Evolutionary conservation across 2,888 invertebrate genomes (phyloP), one percentile per base, ranked within the genome.

Genomic region (Pegoplata infirma): DNA sequence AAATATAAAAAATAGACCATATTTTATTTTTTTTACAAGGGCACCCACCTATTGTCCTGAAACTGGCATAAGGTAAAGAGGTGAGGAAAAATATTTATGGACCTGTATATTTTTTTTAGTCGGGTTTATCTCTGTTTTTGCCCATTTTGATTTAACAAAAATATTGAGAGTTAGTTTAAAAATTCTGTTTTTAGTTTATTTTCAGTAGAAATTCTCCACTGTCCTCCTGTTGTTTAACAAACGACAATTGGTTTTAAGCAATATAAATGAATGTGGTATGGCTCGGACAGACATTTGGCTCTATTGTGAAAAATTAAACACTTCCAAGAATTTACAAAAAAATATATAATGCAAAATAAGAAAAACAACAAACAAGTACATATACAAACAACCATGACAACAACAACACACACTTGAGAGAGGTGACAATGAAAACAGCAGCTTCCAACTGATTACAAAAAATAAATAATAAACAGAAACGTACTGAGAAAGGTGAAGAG

Each of bases 281-380:
- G 46, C 17, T 47, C 40, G 28, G 68, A 53, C 46, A 53, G 53
- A 63, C 68, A 21, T 32, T 51, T 21, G 40, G 61, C 17, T 69
- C 68, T 75, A 75, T 79, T 79, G 79, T 67, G 56, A 56, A 75
- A 75, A 63, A 67, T 75, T 71, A 75, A 79, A 75, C 75, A 63
- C 75, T 79, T 79, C 79, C 79, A 75, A 55, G 79, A 79, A 79
- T 75, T 46, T 53, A 64, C 49, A 28, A 44, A n/a, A n/a, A n/a
- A 28, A 16, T 25, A 28, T 17, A 51, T 51, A 56, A 56, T 71
- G 28, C 40, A 12, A 47, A 32, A 56, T 53, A 21, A 55, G 53
- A 69, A 19, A 74, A 80, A 72, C 47, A 67, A 56, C 8, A 80
- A 14, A 72, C 14, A 59, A 64, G 51, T 84, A 79, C n/a, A n/a